These are phyloP conservation scores for Chroicocephalus ridibundus DNA, from an alignment of 2,113 vertebrate species.

Conservation along the genomic window DNA sequence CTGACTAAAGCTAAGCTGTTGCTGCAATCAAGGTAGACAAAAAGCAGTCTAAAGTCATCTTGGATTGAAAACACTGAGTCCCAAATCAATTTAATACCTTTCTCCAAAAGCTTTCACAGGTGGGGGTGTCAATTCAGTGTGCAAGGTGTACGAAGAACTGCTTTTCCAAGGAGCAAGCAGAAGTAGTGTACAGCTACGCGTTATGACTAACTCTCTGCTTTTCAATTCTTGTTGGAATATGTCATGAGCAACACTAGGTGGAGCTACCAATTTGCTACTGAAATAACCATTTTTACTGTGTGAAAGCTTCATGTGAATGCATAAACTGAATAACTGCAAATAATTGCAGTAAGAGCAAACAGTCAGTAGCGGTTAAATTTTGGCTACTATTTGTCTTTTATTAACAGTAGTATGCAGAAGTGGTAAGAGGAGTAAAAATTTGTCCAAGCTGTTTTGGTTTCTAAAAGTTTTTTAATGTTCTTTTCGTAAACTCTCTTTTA, in stretches of 20 bases:
- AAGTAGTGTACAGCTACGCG: accelerated
- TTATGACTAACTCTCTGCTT: neutral
- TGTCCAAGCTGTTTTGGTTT: neutral
- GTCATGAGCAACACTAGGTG: conserved; percentile 27
- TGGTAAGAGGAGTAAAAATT: neutral
- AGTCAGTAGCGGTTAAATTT: neutral
- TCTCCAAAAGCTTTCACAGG: neutral
- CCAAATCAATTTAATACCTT: neutral
- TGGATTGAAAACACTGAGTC: neutral
- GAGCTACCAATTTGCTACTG: conserved; percentile 1
- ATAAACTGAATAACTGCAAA: neutral
- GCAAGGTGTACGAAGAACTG: neutral
- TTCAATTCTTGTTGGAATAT: neutral
- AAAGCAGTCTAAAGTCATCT: neutral
- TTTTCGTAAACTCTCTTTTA: neutral
- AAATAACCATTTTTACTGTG: neutral
- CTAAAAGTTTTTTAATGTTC: neutral
- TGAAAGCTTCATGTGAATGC: neutral
- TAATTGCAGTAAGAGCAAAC: neutral
- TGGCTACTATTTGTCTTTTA: neutral
- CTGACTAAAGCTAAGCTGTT: neutral
- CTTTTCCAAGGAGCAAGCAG: neutral
- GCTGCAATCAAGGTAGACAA: neutral
- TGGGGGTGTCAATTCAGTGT: neutral
- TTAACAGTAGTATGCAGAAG: neutral